phyloP scores from a whole-genome alignment of 1,140 invertebrate genomes.

The Listronotus oregonensis region DNA sequence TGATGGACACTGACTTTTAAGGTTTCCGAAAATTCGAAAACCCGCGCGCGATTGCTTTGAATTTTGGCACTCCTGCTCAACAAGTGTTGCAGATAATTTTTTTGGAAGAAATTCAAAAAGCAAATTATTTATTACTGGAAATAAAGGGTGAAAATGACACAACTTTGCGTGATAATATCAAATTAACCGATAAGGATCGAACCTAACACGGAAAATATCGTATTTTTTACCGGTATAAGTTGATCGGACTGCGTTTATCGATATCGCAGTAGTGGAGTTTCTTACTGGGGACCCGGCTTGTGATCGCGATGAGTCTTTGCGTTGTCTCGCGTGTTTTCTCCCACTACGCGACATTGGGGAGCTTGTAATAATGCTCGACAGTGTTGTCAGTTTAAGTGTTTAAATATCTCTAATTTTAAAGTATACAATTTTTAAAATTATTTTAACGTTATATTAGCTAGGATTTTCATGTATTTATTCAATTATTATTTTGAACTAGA shows the following conservation, averaged over 20 bases:
- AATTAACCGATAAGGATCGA: no score
- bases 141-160: slow-evolving; percentile 18
- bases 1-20: slow-evolving; percentile 16
- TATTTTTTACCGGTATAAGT: slow-evolving; percentile 12
- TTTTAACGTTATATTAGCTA: neutral
- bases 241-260: slow-evolving; percentile 1
- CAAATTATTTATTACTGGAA: neutral
- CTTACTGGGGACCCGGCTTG: slow-evolving; percentile 28
- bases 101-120: no score
- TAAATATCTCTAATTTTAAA: neutral
- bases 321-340: slow-evolving; percentile 37
- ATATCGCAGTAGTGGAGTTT: slow-evolving; percentile 26
- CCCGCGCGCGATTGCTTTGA: neutral
- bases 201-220: neutral
- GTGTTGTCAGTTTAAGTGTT: slow-evolving; percentile 11
- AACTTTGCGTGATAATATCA: neutral
- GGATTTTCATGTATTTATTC: no score
- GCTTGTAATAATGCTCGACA: slow-evolving; percentile 5
- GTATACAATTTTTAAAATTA: neutral
- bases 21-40: neutral
- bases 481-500: no score
- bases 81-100: no score
- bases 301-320: slow-evolving; percentile 32
- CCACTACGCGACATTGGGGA: slow-evolving; percentile 19
- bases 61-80: slow-evolving; percentile 19